Evolutionary conservation across 1,140 invertebrate species (phyloP), one percentile per base, ranked within the genome.

Genomic region (Zaprionus nigranus): DNA sequence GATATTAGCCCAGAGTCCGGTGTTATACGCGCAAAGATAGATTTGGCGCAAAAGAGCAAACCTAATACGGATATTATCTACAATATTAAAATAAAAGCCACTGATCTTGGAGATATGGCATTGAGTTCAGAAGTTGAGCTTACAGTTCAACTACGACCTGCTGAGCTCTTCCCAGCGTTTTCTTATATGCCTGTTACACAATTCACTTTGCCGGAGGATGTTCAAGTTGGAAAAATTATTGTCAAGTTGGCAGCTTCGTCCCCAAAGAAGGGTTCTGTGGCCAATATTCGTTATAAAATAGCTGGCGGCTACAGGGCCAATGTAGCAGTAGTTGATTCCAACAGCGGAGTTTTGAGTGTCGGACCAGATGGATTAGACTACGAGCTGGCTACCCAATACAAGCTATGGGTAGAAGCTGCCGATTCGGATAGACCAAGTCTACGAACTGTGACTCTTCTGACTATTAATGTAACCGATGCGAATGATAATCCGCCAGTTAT

Each of bases 231-330:
- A 2, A 95, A 95, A 82, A 87, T 96, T 28, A 95, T 98, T 30
- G 96, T 96, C 6, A 95, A 94, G 81, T 90, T 97, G 13, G 94
- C 93, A 71, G 96, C 96, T 1, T 94, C 94, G 67, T 96, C 96
- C 0, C 96, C 97, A 0, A 97, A 97, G 85, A 94, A 94, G 60
- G 96, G 95, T 1, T 92, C 95, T 5, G 93, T 93, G 11, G 96
- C 95, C 3, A 94, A 95, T 68, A 93, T 98, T 20, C 94, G 95
- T 53, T 99, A 97, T 91, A 95, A 95, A 17, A 97, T 99, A 78
- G 98, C 97, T 17, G 98, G 98, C 9, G 98, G 98, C 5, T 99
- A 99, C 92, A 98, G 98, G 12, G 97, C 96, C 0, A 95, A 97
- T 71, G 97, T 97, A 5, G 95, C 99, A 43, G 94, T 94, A 84